These are phyloP conservation scores for Odontophorus gujanensis DNA, from an alignment of 2,113 vertebrate species.

Conservation along the genomic window DNA sequence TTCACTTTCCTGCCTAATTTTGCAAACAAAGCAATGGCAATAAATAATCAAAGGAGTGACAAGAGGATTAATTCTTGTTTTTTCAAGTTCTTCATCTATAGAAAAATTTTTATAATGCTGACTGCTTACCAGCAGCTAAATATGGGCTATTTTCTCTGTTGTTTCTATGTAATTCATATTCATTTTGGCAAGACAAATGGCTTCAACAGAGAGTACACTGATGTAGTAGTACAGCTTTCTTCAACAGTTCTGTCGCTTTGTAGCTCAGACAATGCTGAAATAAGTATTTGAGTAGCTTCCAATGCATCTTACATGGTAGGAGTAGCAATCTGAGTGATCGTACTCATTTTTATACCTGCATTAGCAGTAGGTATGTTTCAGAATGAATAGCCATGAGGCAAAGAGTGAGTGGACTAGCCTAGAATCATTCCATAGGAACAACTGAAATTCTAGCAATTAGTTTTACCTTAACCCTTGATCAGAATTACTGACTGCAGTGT, in stretches of 20 bases:
- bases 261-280: neutral
- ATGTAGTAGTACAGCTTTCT: neutral
- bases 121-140: neutral
- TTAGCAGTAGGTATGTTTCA: neutral
- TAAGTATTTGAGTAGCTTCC: neutral
- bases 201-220: neutral
- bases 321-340: neutral
- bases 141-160: neutral
- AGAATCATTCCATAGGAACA: neutral
- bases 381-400: neutral
- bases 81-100: neutral
- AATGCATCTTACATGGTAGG: neutral
- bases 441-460: neutral
- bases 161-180: neutral
- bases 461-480: neutral
- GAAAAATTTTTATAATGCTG: neutral
- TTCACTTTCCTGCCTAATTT: neutral
- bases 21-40: neutral
- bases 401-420: neutral
- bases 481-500: neutral
- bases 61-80: neutral
- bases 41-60: neutral
- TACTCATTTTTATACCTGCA: neutral
- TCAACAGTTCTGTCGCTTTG: neutral
- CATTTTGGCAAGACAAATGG: neutral